A percentile compares a stretch with the other conserved stretches of the same genome.
Evolutionary conservation across 2,888 invertebrate species (phyloP).

Genomic region (Brachypalpus laphriformis): DNA sequence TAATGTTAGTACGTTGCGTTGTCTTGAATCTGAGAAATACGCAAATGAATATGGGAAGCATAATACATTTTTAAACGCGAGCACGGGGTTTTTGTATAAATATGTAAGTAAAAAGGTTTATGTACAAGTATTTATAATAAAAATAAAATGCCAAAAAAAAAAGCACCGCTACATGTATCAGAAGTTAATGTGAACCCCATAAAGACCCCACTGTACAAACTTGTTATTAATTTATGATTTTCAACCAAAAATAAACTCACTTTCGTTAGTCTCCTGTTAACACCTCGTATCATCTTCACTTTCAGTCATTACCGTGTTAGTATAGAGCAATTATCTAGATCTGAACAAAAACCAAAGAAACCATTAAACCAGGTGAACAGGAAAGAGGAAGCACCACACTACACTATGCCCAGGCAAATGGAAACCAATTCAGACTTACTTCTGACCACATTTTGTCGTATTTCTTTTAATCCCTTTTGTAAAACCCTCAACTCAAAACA

Average conservation of each 20-base stretch:
- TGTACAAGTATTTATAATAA: too few species aligned
- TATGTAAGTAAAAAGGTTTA: too few species aligned
- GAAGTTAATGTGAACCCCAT: too few species aligned
- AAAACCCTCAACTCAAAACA: not conserved
- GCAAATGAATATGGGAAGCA: too few species aligned
- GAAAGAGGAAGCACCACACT: not conserved
- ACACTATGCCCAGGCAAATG: not conserved
- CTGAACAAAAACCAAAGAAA: not conserved
- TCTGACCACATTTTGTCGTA: slow-evolving; percentile 28
- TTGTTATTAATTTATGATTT: not conserved
- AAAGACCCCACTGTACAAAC: not conserved
- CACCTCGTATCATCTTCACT: slow-evolving; percentile 3
- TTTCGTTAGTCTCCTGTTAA: not conserved
- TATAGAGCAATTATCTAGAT: not conserved
- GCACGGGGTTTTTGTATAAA: too few species aligned
- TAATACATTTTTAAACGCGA: too few species aligned
- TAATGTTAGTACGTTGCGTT: too few species aligned
- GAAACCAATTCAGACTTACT: slow-evolving; percentile 10
- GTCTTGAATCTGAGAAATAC: too few species aligned
- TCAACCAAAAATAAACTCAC: not conserved
- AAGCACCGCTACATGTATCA: too few species aligned
- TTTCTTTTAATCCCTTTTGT: not conserved
- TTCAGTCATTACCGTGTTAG: slow-evolving; percentile 1
- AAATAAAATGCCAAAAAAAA: not conserved
- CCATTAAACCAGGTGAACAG: not conserved